phyloP scores from a whole-genome alignment of 2,888 invertebrate genomes.

The Catonia carolina region DNA sequence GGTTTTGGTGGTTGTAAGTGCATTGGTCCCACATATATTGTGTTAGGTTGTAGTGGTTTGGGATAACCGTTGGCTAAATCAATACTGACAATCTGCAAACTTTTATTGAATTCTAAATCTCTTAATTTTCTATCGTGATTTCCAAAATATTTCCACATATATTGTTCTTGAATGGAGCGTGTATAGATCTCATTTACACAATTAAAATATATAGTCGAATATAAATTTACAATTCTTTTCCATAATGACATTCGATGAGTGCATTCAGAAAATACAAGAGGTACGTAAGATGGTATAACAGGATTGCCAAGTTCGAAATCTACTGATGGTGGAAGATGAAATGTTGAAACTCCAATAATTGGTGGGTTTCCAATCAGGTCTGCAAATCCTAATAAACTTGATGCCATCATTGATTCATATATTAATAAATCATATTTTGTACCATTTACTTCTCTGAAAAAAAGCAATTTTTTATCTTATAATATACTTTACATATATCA shows the following conservation, averaged over 20 bases:
- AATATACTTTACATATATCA: neutral
- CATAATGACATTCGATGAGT: conserved; percentile 16
- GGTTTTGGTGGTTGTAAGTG: conserved; percentile 36
- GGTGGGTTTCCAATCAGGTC: conserved; percentile 1
- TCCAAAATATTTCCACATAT: conserved; percentile 20
- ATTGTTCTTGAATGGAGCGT: conserved; percentile 7
- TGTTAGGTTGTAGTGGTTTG: conserved; percentile 39
- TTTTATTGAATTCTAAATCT: conserved; percentile 31
- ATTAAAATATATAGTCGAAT: neutral
- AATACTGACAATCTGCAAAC: conserved; percentile 38
- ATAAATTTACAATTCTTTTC: conserved; percentile 16
- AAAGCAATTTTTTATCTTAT: neutral
- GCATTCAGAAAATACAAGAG: conserved; percentile 6
- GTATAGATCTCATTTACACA: neutral
- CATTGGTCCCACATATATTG: conserved; percentile 41
- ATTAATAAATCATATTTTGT: neutral
- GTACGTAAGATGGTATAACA: conserved; percentile 16
- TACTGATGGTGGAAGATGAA: neutral
- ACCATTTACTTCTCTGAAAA: conserved; percentile 1
- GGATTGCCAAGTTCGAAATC: conserved; percentile 16
- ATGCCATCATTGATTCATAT: neutral
- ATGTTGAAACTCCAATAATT: neutral
- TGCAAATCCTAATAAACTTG: neutral
- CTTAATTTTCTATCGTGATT: conserved; percentile 2
- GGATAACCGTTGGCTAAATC: conserved; percentile 38